Evolutionary conservation across 2,888 invertebrate species (phyloP), one percentile per base, ranked within the genome.

Genomic region (Boloria selene): DNA sequence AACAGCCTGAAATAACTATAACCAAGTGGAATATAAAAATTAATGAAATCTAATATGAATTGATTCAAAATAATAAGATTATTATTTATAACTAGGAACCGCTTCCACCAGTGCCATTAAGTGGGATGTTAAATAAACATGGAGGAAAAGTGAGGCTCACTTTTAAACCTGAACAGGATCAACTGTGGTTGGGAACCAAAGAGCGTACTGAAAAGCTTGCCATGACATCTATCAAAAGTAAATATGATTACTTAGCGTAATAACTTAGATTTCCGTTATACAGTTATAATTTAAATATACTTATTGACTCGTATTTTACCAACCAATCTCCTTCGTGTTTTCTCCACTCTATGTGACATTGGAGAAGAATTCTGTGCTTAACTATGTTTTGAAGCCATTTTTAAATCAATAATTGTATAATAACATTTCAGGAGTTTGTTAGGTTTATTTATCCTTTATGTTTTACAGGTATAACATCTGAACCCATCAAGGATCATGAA

Each of bases 111-210:
- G 93, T 94, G 64, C 97, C 98, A 45, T 84, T 98, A 38, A 95
- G 96, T 72, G 98, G 98, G 55, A 98, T 98, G 98, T 91, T 98
- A 80, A 98, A 97, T 85, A 97, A 97, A 83, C 94, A 95, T 69
- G 97, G 97, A 16, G 96, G 97, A 4, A 98, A 97, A 93, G 97
- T 98, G 61, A 93, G 98, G 75, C 93, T 98, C 68, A 98, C 98
- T 55, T 98, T 98, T 85, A 98, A 98, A 93, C 93, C 98, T 77
- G 98, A 98, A 83, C 93, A 94, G 73, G 98, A 98, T 83, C 97
- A 98, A 84, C 90, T 98, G 16, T 98, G 98, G 98, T 95, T 98
- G 53, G 97, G 97, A 66, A 98, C 98, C 55, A 97, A 97, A 89
- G 98, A 98, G 84, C 93, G 97, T 76, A 98, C 98, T 68, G 97